Evolutionary conservation across 2,113 vertebrate genomes (phyloP).

Genomic region (crab-eating macaque (Macaca fascicularis)): DNA sequence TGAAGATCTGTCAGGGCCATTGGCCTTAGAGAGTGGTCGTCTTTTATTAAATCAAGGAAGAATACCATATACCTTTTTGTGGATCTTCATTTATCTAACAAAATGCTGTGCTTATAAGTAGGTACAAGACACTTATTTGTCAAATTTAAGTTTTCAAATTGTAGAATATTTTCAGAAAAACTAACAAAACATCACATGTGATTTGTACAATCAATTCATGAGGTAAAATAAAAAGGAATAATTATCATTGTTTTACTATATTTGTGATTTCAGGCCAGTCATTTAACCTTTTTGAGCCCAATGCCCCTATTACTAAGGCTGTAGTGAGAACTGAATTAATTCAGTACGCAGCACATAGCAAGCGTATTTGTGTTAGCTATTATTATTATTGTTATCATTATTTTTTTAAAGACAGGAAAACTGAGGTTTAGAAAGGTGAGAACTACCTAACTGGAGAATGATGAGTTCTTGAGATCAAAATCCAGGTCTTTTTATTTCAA

Average conservation of each 20-base stretch:
- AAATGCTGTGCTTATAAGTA: conserved; percentile 14
- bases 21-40: not conserved
- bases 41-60: not conserved
- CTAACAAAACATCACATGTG: not conserved
- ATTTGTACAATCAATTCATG: not conserved
- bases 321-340: not conserved
- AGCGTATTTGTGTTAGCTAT: not conserved
- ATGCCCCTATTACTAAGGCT: not conserved
- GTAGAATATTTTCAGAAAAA: not conserved
- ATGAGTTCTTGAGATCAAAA: not conserved
- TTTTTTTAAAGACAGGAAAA: not conserved
- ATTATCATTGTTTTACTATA: not conserved
- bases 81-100: not conserved
- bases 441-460: not conserved
- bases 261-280: not conserved
- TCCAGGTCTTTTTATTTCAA: not conserved
- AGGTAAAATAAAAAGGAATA: not conserved
- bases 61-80: not conserved
- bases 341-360: not conserved
- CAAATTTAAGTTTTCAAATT: not conserved
- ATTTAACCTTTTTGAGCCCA: not conserved
- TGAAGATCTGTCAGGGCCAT: not conserved
- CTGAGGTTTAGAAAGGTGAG: not conserved
- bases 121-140: not conserved
- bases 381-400: not conserved